Base-by-base conservation (phyloP, 2,888 invertebrate genomes). In the Rugalucina vietnamica region DNA sequence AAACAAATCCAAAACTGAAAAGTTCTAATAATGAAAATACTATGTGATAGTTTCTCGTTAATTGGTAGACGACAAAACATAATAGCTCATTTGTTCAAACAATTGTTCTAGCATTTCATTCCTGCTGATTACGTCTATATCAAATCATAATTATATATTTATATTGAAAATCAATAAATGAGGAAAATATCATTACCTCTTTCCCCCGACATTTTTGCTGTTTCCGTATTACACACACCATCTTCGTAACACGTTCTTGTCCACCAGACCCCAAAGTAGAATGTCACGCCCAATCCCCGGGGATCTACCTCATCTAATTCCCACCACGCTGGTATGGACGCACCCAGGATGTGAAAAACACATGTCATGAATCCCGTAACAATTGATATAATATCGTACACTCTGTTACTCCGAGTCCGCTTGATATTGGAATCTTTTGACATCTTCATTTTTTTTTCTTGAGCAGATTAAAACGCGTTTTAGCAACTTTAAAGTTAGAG, bases 231-330 rank as follows among this genome's bases (percentile, higher is more conserved):
- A 29, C 87, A 87, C 49, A 54, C 74, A 72, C 69, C 60, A n/a
- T 76, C 76, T 21, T 27, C 49, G 27, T 29, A 21, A n/a, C 87
- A 87, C 21, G 77, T 77, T 10, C 76, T 73, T 24, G 82, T 82
- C 1, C 60, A 79, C 87, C 87, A 87, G 27, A 85, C 82, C 8
- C 87, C 85, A 65, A 85, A 87, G 29, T 87, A 79, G 49, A 82
- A 85, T 18, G 75, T 81, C 70, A 85, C 50, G 2, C 73, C 43
- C 1, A n/a, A 36, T 0, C 79, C 78, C 34, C 54, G 37, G 3
- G 37, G 65, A 36, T 82, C 84, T 21, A 60, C 54, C 65, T 87
- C 87, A 29, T 85, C 79, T 39, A 87, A 78, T 14, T 83, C 65
- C 87, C 87, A 87, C 87, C 87, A 87, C 34, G 70, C 70, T 21